Percentiles rank a stretch among this genome's conserved stretches.
Evolutionary conservation across 1,140 invertebrate species (phyloP).

Genomic region (Lepidurus apus): DNA sequence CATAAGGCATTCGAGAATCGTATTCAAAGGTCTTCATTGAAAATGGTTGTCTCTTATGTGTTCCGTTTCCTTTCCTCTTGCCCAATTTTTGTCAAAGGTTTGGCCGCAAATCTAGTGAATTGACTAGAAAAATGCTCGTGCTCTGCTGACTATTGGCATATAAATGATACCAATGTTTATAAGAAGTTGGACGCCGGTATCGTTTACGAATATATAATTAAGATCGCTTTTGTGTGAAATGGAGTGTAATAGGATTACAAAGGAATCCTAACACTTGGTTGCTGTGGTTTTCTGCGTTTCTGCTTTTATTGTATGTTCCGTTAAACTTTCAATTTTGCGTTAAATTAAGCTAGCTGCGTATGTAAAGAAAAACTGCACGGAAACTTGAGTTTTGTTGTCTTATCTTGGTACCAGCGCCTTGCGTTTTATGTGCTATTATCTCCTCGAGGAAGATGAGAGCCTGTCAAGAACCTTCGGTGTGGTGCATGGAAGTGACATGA

Average conservation of each 20-base stretch:
- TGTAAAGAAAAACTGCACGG: neutral
- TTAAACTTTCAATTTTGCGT: neutral
- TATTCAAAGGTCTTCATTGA: neutral
- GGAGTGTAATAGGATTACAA: too few species aligned
- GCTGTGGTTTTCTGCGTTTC: neutral
- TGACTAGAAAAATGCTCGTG: too few species aligned
- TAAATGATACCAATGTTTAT: neutral
- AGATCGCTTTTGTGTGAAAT: too few species aligned
- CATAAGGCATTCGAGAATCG: neutral
- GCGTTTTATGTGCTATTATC: neutral
- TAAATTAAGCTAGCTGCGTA: neutral
- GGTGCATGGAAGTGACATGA: slow-evolving; percentile 10
- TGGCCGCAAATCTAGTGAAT: neutral
- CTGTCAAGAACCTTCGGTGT: neutral
- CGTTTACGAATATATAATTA: too few species aligned
- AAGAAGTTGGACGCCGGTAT: too few species aligned
- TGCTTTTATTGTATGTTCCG: neutral
- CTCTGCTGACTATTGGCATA: too few species aligned
- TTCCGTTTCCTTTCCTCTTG: neutral
- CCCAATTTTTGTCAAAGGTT: neutral
- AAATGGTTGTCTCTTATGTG: neutral
- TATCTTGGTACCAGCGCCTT: neutral
- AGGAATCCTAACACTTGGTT: too few species aligned
- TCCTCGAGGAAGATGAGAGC: neutral
- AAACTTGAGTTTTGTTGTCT: neutral